These are phyloP conservation scores for Lysandra bellargus DNA, from an alignment of 2,888 invertebrate genomes.

Conservation along the genomic window DNA sequence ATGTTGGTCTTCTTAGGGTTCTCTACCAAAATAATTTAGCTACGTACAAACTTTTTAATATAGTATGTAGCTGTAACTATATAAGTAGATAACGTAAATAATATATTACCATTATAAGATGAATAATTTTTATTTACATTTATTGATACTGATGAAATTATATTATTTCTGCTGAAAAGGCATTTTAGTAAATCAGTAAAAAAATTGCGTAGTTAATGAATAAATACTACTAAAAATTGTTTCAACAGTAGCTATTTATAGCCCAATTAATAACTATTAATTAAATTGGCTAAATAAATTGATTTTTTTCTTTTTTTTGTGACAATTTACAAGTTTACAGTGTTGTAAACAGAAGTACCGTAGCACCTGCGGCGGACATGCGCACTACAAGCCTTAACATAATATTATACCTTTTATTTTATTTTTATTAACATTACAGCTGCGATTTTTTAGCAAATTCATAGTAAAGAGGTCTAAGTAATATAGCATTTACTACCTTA, in stretches of 20 bases:
- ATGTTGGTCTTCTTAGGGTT: background rate
- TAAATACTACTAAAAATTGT: no score
- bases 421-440: background rate
- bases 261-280: background rate
- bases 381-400: conserved; percentile 40
- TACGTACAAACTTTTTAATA: background rate
- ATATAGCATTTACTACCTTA: background rate
- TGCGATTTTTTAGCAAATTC: background rate
- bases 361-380: conserved; percentile 45
- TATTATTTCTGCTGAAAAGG: no score
- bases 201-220: no score
- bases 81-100: background rate
- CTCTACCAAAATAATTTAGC: background rate
- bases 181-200: no score
- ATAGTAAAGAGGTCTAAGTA: background rate
- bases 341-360: conserved; percentile 44
- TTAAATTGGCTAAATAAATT: background rate
- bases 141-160: no score
- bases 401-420: background rate
- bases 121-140: background rate
- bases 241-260: no score
- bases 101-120: no score
- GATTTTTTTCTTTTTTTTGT: background rate
- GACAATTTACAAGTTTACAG: conserved; percentile 3
- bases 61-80: background rate